Conservation (phyloP, 2,113 vertebrate species). For the Halichoeres trimaculatus region DNA sequence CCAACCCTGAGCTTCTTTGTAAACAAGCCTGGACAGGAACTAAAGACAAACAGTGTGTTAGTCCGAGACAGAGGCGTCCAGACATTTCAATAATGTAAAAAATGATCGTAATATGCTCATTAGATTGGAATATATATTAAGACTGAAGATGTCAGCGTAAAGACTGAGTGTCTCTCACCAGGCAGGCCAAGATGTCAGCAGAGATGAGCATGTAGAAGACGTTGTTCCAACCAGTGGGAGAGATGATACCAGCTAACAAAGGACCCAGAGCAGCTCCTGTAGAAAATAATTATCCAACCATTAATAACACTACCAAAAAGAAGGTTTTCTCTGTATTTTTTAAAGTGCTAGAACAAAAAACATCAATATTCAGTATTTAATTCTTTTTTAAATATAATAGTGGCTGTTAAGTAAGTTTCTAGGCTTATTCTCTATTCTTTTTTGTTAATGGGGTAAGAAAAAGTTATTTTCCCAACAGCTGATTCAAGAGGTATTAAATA, state of each 20-base stretch:
- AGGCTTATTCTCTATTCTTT: too few species aligned
- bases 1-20: conserved; percentile 89
- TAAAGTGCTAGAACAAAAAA: too few species aligned
- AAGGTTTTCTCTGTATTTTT: too few species aligned
- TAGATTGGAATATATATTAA: neutral
- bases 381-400: too few species aligned
- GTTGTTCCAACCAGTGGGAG: conserved; percentile 93
- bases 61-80: too few species aligned
- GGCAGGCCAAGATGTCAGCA: conserved; percentile 89
- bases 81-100: neutral
- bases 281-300: too few species aligned
- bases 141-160: neutral
- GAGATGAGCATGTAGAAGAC: conserved; percentile 98
- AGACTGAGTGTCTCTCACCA: conserved; percentile 83
- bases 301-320: neutral
- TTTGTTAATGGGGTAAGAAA: too few species aligned
- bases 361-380: too few species aligned
- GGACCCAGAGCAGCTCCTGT: conserved; percentile 94
- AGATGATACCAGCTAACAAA: conserved; percentile 92
- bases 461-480: too few species aligned
- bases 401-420: too few species aligned
- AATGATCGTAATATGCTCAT: neutral
- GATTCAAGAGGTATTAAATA: too few species aligned
- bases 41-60: conserved; percentile 62
- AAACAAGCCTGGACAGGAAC: conserved; percentile 91